Conservation (phyloP, 2,797 vertebrate species). For the Buphagus erythrorhynchus region DNA sequence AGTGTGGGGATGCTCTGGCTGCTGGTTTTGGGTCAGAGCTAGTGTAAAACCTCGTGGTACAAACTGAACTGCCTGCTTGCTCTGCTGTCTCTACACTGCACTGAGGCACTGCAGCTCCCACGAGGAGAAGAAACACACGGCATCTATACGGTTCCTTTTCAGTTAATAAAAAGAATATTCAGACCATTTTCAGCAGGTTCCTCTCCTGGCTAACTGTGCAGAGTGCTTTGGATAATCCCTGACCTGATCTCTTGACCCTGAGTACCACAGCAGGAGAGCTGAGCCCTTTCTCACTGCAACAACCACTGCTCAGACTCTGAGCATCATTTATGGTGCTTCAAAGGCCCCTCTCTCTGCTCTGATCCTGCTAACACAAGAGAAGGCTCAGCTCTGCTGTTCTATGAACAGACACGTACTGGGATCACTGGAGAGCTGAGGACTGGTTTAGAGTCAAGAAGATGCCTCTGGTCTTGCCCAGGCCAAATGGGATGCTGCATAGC, state of each 20-base stretch:
- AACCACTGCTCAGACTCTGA: background rate
- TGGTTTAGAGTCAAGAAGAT: background rate
- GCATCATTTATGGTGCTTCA: background rate
- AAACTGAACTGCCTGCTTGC: background rate
- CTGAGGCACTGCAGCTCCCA: background rate
- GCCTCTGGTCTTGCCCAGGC: background rate
- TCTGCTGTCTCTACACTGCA: background rate
- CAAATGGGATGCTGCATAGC: background rate
- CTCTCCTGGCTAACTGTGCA: background rate
- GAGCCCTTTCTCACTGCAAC: background rate
- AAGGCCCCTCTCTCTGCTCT: background rate
- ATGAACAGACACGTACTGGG: background rate
- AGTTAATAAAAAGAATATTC: background rate
- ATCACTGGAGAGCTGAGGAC: background rate
- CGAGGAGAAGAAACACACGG: background rate
- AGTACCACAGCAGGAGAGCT: background rate
- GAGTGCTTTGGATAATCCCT: background rate
- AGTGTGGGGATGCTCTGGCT: background rate
- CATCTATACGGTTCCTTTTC: background rate
- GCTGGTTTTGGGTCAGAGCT: background rate
- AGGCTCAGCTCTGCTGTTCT: background rate
- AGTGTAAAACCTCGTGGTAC: background rate
- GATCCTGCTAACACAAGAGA: background rate
- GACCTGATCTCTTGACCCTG: background rate
- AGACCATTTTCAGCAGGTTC: background rate